These are phyloP conservation scores for Anniella stebbinsi DNA, from an alignment of 2,797 vertebrate species.

Conservation along the genomic window DNA sequence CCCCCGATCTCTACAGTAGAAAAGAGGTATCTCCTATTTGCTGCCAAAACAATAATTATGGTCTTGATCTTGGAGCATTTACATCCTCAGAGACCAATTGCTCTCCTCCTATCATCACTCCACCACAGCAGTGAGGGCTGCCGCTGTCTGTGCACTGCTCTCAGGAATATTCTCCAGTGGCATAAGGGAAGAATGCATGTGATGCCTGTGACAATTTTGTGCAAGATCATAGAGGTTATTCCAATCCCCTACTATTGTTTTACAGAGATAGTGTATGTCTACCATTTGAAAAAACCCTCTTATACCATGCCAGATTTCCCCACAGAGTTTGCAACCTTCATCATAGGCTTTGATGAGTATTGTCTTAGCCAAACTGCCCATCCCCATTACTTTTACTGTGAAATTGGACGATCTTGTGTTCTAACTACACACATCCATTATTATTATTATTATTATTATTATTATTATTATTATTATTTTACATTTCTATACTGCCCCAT, in stretches of 20 bases:
- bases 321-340: too few relatives aligned
- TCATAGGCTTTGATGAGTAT: neutral
- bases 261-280: neutral
- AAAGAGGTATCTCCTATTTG: too few relatives aligned
- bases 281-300: neutral
- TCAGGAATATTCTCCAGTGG: neutral
- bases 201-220: neutral
- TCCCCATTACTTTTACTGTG: neutral
- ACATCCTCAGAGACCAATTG: neutral
- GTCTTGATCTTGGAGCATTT: too few relatives aligned
- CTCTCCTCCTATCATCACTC: neutral
- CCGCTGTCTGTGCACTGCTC: neutral
- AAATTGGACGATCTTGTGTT: neutral
- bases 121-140: neutral
- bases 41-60: too few relatives aligned
- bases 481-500: too few relatives aligned
- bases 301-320: neutral
- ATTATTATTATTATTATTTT: too few relatives aligned
- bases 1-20: too few relatives aligned
- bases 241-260: neutral
- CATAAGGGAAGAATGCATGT: neutral
- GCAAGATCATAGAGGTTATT: neutral
- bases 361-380: neutral
- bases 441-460: too few relatives aligned
- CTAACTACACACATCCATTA: neutral